phyloP scores from a whole-genome alignment of 1,140 invertebrate genomes.

The Drosophila bifasciata region DNA sequence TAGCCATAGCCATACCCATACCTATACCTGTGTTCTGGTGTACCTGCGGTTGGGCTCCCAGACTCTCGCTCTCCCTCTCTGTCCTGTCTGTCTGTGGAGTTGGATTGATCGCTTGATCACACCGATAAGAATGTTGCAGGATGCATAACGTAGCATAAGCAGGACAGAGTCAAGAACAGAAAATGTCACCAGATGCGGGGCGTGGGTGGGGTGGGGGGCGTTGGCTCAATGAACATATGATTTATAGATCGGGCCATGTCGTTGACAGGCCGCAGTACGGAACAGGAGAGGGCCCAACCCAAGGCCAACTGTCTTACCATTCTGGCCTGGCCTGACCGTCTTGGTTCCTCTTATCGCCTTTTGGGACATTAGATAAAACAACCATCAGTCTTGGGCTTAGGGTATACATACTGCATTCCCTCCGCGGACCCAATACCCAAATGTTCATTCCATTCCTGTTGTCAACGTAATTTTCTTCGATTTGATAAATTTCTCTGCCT shows the following conservation, averaged over 20 bases:
- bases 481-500: conserved; percentile 11
- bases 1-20: too few relatives aligned
- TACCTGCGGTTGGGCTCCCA: too few relatives aligned
- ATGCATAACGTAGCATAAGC: neutral
- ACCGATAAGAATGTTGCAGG: conserved; percentile 54
- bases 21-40: too few relatives aligned
- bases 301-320: too few relatives aligned
- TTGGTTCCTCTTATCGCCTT: conserved; percentile 25
- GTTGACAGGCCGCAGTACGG: conserved; percentile 49
- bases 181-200: conserved; percentile 62
- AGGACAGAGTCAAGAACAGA: conserved; percentile 12
- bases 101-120: conserved; percentile 59
- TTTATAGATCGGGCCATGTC: conserved; percentile 48
- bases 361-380: conserved; percentile 40
- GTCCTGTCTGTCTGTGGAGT: conserved; percentile 14
- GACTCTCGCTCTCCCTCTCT: conserved; percentile 14
- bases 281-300: too few relatives aligned
- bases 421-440: too few relatives aligned
- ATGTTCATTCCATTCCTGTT: conserved; percentile 14
- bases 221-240: conserved; percentile 68
- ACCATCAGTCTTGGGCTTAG: conserved; percentile 39
- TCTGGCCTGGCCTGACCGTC: too few relatives aligned
- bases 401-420: neutral
- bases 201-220: conserved; percentile 6
- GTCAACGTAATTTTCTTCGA: conserved; percentile 18